phyloP scores from a whole-genome alignment of 1,140 invertebrate genomes.

The Holotrichia oblita region DNA sequence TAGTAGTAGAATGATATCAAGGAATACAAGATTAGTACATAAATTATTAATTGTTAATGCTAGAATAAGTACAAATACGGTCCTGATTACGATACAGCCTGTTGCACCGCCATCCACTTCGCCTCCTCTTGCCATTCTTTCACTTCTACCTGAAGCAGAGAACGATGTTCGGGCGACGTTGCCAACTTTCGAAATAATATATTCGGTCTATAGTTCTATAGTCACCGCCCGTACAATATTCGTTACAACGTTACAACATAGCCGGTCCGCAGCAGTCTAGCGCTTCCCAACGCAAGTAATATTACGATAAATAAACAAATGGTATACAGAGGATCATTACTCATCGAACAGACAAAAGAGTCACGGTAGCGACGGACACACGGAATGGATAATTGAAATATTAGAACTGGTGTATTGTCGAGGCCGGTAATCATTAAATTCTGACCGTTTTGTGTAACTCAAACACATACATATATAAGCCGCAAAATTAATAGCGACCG shows the following conservation, averaged over 20 bases:
- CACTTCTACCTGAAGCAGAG: not conserved
- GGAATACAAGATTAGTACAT: too few relatives aligned
- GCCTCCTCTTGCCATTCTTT: constrained; percentile 14
- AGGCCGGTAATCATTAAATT: constrained; percentile 22
- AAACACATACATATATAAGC: constrained; percentile 17
- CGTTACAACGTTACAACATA: not conserved
- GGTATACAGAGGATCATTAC: constrained; percentile 25
- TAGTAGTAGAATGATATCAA: too few relatives aligned
- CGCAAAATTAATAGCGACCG: constrained; percentile 25
- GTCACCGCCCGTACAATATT: not conserved
- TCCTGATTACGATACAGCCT: constrained; percentile 6
- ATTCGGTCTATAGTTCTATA: not conserved
- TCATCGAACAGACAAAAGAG: constrained; percentile 28
- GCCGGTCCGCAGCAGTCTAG: not conserved
- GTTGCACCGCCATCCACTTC: constrained; percentile 4
- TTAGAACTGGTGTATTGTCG: constrained; percentile 14
- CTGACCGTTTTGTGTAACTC: constrained; percentile 25
- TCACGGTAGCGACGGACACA: constrained; percentile 27
- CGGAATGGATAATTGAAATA: constrained; percentile 14
- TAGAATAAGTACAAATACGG: not conserved
- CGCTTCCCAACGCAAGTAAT: constrained; percentile 20
- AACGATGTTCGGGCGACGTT: constrained; percentile 12
- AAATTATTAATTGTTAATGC: too few relatives aligned
- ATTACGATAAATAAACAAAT: constrained; percentile 29
- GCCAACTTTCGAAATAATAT: not conserved